Evolutionary conservation across 2,888 invertebrate genomes (phyloP), one percentile per base, ranked within the genome.

Genomic region (Chymomyza fuscimana): DNA sequence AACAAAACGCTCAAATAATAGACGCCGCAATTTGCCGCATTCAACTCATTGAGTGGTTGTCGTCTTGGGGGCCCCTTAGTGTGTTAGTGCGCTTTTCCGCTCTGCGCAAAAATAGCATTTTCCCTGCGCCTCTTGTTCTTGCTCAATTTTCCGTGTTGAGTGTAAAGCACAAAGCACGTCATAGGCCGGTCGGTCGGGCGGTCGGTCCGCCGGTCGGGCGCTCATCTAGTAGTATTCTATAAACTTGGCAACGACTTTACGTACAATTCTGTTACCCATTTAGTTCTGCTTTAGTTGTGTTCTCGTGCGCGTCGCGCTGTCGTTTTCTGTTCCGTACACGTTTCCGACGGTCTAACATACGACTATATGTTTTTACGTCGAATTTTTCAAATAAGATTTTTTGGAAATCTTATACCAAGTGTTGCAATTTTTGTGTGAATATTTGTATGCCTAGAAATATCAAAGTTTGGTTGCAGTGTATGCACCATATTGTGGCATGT

Each of bases 231-330:
- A 32, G 32, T 32, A 46, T 46, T 46, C 40, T 46, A 46, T 46
- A 46, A 46, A 46, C 40, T 46, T 46, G 40, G 40, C 40, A 46
- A 12, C 40, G 12, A 46, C 12, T 46, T 12, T 46, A 46, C 12
- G 40, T 46, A 46, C 12, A 46, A 10, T 69, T 22, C 56, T 62
- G 54, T 29, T 36, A 32, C 36, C 76, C 69, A 65, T 46, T 16
- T 65, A 87, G 87, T 87, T 86, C 77, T 83, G 77, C 78, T 72
- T 77, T 78, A 74, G 84, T 81, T 86, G 88, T 78, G 78, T 86
- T 77, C 80, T 76, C 77, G 86, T 74, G 77, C 82, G 78, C 78
- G 77, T 82, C 87, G 76, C 73, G 74, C 65, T 60, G 52, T 70
- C 78, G 78, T 67, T 54, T 22, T 46, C 50, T 22, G 16, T 63